Percentiles rank a stretch among this genome's conserved stretches.
Conservation (phyloP, 2,888 invertebrate species). For the Drosophila nigricruria region DNA sequence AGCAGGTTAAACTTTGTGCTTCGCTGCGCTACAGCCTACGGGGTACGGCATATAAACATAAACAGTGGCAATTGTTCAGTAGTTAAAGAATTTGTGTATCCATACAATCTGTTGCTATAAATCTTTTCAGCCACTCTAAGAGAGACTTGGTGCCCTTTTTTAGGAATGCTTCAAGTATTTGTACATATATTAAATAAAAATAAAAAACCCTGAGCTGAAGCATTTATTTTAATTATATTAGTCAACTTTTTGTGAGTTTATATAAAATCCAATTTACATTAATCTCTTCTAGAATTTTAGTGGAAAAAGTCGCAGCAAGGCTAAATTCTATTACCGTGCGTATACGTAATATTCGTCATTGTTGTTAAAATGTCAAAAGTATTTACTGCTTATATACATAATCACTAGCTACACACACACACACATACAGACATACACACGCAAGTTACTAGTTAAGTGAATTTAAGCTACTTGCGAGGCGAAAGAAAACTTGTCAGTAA, state of each 20-base stretch:
- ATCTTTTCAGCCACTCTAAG: neutral
- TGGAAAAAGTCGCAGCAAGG: slow-evolving; percentile 5
- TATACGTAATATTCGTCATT: slow-evolving; percentile 44
- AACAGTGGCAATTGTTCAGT: neutral
- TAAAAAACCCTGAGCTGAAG: neutral
- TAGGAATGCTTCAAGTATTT: neutral
- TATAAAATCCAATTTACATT: slow-evolving; percentile 6
- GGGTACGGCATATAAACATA: slow-evolving; percentile 25
- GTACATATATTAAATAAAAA: neutral
- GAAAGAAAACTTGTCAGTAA: slow-evolving; percentile 45
- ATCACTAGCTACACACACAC: slow-evolving; percentile 21
- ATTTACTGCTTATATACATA: slow-evolving; percentile 51
- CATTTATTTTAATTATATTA: slow-evolving; percentile 10
- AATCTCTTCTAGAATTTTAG: slow-evolving; percentile 1
- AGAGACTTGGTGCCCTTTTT: neutral
- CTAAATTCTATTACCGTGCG: slow-evolving; percentile 27
- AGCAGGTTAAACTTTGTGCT: slow-evolving; percentile 37
- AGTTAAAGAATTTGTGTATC: slow-evolving; percentile 4
- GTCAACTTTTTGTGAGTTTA: neutral
- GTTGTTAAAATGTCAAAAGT: slow-evolving; percentile 47
- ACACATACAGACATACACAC: slow-evolving; percentile 11
- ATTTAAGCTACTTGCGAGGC: slow-evolving; percentile 48
- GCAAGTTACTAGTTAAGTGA: slow-evolving; percentile 52
- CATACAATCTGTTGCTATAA: neutral
- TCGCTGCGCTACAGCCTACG: slow-evolving; percentile 23